phyloP scores from a whole-genome alignment of 2,797 vertebrate genomes.

The Martes flavigula region DNA sequence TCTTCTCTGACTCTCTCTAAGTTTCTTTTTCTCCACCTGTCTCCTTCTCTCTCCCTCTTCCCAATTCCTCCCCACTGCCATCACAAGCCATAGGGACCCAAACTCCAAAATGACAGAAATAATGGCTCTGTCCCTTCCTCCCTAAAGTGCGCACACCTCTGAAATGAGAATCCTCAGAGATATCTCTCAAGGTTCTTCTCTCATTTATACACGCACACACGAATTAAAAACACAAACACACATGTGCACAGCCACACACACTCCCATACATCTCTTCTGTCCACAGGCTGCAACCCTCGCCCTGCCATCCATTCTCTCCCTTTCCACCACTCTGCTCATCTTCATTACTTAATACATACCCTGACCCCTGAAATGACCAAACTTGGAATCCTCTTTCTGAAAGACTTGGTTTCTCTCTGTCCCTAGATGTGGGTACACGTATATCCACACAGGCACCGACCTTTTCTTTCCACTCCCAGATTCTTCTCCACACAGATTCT shows the following conservation, averaged over 20 bases:
- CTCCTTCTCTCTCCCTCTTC: neutral
- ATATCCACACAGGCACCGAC: accelerated
- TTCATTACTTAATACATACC: neutral
- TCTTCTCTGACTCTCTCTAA: neutral
- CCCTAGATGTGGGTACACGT: neutral
- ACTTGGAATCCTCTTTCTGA: neutral
- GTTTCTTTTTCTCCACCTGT: neutral
- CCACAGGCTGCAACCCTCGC: accelerated
- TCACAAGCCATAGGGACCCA: neutral
- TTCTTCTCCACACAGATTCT: neutral
- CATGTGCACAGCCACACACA: neutral
- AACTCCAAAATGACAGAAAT: neutral
- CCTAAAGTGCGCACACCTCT: neutral
- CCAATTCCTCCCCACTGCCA: too few species aligned
- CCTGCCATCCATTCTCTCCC: neutral
- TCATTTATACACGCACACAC: neutral
- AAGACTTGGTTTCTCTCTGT: neutral
- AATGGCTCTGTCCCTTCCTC: neutral
- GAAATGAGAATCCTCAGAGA: neutral
- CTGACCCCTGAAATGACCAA: neutral
- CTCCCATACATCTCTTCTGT: neutral
- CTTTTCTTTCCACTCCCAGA: neutral
- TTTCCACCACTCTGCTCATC: neutral
- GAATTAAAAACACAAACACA: neutral
- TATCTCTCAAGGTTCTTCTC: neutral